Conservation (phyloP, 2,888 invertebrate genomes). For the Xestia xanthographa region DNA sequence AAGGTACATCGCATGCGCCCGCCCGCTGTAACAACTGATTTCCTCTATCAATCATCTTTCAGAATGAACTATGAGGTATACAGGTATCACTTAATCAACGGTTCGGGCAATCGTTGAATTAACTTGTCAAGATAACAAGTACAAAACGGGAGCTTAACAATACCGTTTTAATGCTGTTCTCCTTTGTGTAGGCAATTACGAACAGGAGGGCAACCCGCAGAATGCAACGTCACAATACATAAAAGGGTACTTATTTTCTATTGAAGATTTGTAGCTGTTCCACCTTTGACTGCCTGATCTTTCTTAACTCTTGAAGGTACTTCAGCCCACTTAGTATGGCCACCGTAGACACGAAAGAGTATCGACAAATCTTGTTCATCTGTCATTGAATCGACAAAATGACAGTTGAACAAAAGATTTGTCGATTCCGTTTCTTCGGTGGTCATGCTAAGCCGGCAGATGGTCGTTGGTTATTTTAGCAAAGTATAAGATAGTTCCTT, state of each 20-base stretch:
- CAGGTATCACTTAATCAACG: conserved; percentile 12
- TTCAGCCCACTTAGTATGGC: too few species aligned
- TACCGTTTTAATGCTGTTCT: neutral
- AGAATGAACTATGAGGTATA: conserved; percentile 4
- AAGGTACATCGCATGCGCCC: conserved; percentile 11
- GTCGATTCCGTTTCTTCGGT: too few species aligned
- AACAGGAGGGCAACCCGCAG: neutral
- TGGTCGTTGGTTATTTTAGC: neutral
- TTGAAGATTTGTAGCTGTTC: neutral
- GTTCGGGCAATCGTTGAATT: conserved; percentile 8
- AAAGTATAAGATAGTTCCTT: neutral
- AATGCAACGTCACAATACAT: neutral
- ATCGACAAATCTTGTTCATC: too few species aligned
- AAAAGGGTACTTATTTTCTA: neutral
- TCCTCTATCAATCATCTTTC: conserved; percentile 24
- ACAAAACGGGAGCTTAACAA: conserved; percentile 8
- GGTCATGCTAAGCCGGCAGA: too few species aligned
- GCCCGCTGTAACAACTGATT: conserved; percentile 2
- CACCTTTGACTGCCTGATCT: neutral
- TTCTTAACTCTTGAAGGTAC: neutral
- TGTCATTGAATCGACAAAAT: too few species aligned
- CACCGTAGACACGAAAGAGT: too few species aligned
- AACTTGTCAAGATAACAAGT: neutral
- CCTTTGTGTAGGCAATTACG: neutral
- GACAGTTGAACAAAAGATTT: too few species aligned